A percentile compares a stretch with the other conserved stretches of the same genome.
Evolutionary conservation across 2,888 invertebrate genomes (phyloP).

Genomic region (Formica aserva): DNA sequence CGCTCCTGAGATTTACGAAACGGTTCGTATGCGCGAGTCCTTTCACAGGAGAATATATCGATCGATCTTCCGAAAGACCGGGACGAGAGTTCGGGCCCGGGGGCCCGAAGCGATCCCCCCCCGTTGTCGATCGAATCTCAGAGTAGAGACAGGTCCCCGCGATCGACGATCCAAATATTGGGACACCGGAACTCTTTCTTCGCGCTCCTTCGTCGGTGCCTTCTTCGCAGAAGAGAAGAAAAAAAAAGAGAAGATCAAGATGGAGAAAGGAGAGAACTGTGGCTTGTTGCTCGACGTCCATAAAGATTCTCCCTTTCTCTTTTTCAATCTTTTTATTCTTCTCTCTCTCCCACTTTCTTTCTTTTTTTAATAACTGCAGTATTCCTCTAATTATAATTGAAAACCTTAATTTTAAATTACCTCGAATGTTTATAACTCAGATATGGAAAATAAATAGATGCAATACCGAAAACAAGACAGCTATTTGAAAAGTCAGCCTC

Average conservation of each 20-base stretch:
- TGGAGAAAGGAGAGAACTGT: conserved; percentile 25
- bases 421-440: neutral
- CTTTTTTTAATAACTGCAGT: too few species aligned
- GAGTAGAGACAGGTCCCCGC: conserved; percentile 69
- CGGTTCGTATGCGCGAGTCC: conserved; percentile 43
- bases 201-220: conserved; percentile 29
- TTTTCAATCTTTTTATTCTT: conserved; percentile 9
- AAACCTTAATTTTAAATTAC: neutral
- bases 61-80: conserved; percentile 65
- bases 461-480: neutral
- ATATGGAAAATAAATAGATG: neutral
- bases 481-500: neutral
- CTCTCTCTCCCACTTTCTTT: neutral
- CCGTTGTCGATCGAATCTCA: conserved; percentile 72
- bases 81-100: conserved; percentile 6
- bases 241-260: conserved; percentile 25
- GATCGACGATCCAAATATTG: conserved; percentile 83
- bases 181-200: conserved; percentile 77
- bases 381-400: neutral
- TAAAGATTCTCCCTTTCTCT: conserved; percentile 42
- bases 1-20: conserved; percentile 33
- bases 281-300: conserved; percentile 41
- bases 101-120: conserved; percentile 31
- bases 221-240: neutral
- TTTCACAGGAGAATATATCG: conserved; percentile 67